Conservation (phyloP, 2,797 vertebrate genomes). For the Vultur gryphus region DNA sequence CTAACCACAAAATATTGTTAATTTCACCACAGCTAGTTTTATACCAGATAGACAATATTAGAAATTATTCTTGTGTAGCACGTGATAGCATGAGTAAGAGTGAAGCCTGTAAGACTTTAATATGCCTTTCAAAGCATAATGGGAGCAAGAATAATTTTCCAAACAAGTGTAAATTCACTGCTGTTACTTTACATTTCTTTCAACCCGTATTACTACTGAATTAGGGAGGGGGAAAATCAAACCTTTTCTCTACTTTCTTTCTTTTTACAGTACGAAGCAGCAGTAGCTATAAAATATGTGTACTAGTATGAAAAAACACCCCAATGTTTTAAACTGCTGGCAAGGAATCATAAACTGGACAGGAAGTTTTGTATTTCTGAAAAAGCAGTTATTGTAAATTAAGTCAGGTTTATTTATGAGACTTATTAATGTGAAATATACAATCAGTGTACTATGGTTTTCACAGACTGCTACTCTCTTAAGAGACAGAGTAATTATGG, state of each 20-base stretch:
- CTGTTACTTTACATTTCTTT: not conserved
- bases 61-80: not conserved
- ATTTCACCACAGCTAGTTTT: not conserved
- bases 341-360: not conserved
- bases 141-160: not conserved
- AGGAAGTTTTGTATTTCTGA: not conserved
- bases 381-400: slow-evolving; percentile 7
- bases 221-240: not conserved
- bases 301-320: not conserved
- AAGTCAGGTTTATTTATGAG: slow-evolving; percentile 45
- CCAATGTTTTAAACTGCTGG: not conserved
- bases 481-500: slow-evolving; percentile 21
- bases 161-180: not conserved
- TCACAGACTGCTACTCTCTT: slow-evolving; percentile 4
- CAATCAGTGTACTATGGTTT: not conserved
- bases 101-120: not conserved
- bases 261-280: not conserved
- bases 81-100: not conserved
- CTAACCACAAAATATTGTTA: not conserved
- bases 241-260: not conserved
- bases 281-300: not conserved
- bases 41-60: not conserved
- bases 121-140: slow-evolving; percentile 1
- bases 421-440: slow-evolving; percentile 35
- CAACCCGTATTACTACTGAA: not conserved